These are phyloP conservation scores for Trimorus sp. DNA, from an alignment of 2,888 invertebrate genomes.

Conservation along the genomic window DNA sequence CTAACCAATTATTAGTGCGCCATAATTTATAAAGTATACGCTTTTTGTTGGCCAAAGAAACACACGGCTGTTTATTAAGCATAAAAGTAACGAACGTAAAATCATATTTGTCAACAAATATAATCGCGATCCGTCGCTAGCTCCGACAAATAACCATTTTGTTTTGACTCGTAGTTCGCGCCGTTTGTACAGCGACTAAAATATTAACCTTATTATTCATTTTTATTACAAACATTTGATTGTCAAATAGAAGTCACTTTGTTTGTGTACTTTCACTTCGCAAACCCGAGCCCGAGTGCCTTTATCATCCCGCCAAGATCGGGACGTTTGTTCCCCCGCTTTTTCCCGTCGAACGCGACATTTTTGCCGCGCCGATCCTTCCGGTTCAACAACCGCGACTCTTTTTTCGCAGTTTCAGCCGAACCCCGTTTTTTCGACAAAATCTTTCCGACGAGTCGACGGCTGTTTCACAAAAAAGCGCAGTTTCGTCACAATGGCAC, in stretches of 20 bases:
- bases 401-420: neutral
- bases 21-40: conserved; percentile 64
- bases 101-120: conserved; percentile 65
- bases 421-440: neutral
- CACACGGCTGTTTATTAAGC: conserved; percentile 62
- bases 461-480: neutral
- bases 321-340: neutral
- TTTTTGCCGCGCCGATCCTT: too few species aligned
- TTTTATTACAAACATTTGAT: conserved; percentile 58
- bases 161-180: conserved; percentile 44
- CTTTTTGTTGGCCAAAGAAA: conserved; percentile 62
- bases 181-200: conserved; percentile 49
- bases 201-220: conserved; percentile 56
- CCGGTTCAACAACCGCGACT: too few species aligned
- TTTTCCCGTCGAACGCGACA: neutral
- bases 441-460: neutral
- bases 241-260: conserved; percentile 50
- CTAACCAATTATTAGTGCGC: conserved; percentile 61
- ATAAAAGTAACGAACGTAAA: conserved; percentile 64
- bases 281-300: neutral
- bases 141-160: conserved; percentile 51
- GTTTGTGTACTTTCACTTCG: conserved; percentile 41
- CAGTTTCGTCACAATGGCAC: neutral
- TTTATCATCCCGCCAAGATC: conserved; percentile 12
- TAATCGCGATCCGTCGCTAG: conserved; percentile 53